Percentiles rank a stretch among this genome's conserved stretches.
Evolutionary conservation across 2,888 invertebrate genomes (phyloP).

Genomic region (Amiota communis): DNA sequence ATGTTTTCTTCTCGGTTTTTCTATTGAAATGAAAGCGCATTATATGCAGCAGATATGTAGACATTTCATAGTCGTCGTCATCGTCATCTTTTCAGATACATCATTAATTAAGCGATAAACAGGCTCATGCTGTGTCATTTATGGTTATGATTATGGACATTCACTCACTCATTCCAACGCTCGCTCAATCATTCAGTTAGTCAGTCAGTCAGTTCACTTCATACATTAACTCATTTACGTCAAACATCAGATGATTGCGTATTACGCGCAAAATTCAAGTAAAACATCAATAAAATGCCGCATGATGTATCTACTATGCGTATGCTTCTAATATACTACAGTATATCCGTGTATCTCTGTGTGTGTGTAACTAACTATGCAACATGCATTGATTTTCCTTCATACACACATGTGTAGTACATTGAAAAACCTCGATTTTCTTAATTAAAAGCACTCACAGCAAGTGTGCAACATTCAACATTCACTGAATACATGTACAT

Average conservation of each 20-base stretch:
- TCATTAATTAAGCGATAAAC: constrained; percentile 67
- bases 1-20: not conserved
- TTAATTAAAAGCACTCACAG: constrained; percentile 27
- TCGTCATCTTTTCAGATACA: constrained; percentile 54
- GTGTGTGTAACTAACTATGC: not conserved
- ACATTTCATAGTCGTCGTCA: too few relatives aligned
- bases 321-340: not conserved
- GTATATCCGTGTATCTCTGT: not conserved
- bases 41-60: too few relatives aligned
- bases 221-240: too few relatives aligned
- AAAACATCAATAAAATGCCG: constrained; percentile 27
- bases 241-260: too few relatives aligned
- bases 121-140: constrained; percentile 58
- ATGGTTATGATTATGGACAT: constrained; percentile 27
- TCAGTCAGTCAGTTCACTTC: not conserved
- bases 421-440: not conserved
- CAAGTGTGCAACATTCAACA: not conserved
- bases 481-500: not conserved
- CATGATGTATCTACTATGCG: not conserved
- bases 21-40: not conserved
- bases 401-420: not conserved
- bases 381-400: constrained; percentile 8
- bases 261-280: not conserved
- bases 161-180: constrained; percentile 36
- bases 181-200: not conserved